Evolutionary conservation across 1,140 invertebrate species (phyloP), one percentile per base, ranked within the genome.

Genomic region (Thaumetopoea pityocampa): DNA sequence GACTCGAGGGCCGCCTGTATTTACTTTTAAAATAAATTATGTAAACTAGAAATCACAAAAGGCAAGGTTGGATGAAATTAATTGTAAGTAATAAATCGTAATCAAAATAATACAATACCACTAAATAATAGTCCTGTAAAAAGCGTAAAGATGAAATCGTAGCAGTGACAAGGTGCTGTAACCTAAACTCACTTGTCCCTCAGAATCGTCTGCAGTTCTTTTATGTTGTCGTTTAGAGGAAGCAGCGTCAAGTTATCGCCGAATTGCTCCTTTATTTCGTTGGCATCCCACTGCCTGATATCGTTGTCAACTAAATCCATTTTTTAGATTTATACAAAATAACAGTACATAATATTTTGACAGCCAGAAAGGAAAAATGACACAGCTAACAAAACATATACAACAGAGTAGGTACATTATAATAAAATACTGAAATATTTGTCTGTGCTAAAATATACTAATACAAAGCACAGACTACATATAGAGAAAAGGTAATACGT

Each of bases 171-270:
- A 32, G 28, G 27, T 14, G 9, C 4, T 26, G 33, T 69, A 82
- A 79, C 72, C 64, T 67, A 35, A 88, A n/a, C 88, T 87, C 88
- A 98, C 96, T 93, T 97, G 85, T 99, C 96, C 12, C 97, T 85
- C 23, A 99, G 89, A 68, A 98, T 97, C 6, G 97, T 99, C 77
- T 98, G 95, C 14, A 99, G 85, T 78, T 98, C 97, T 62, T 93
- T 91, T 12, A 97, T 93, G 85, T 97, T 96, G 67, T 96, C 92
- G 63, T 95, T 97, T 0, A 90, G 87, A 0, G 91, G 90, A 19
- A 98, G 68, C 28, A 96, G 72, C 73, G 94, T 96, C 5, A 98
- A 87, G 72, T 93, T 94, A 18, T 89, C 85, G 0, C 93, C 92
- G 61, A 92, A 96, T 45, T 95, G 91, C 22, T 88, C 87, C 14